These are phyloP conservation scores for Pteropus rufus DNA, from an alignment of 2,797 vertebrate species.

Conservation along the genomic window DNA sequence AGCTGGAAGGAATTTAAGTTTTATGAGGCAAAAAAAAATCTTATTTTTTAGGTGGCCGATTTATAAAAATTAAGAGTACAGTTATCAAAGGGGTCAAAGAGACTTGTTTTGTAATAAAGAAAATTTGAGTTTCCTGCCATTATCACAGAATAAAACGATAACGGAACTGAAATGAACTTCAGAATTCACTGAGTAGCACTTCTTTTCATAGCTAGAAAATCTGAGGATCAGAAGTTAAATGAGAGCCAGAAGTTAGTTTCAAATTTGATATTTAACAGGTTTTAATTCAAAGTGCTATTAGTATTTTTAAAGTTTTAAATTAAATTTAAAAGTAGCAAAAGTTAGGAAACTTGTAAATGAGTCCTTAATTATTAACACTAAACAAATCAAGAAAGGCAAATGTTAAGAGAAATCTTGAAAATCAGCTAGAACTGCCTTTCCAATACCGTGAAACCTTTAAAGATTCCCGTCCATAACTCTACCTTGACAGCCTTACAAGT, in stretches of 20 bases:
- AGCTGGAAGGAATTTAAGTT: not conserved
- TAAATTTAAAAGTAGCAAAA: not conserved
- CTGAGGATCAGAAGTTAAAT: not conserved
- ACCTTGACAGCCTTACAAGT: not conserved
- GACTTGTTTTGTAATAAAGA: not conserved
- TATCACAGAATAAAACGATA: not conserved
- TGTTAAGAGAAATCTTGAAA: not conserved
- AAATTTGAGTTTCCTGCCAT: not conserved
- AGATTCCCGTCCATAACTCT: not conserved
- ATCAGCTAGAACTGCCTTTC: not conserved
- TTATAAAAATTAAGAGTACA: not conserved
- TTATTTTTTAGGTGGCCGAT: not conserved
- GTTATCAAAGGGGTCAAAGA: not conserved
- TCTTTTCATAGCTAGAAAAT: not conserved
- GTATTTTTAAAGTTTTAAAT: not conserved
- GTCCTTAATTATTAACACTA: not conserved
- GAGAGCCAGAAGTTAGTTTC: not conserved
- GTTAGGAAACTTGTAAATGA: not conserved
- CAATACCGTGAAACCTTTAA: not conserved
- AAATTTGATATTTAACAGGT: not conserved
- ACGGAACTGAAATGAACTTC: not conserved
- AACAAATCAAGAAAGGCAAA: not conserved
- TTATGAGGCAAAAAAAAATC: not conserved
- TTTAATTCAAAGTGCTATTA: constrained; percentile 9
- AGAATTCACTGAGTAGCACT: not conserved